Evolutionary conservation across 2,888 invertebrate genomes (phyloP).

Genomic region (Drosophila nr. fundita): DNA sequence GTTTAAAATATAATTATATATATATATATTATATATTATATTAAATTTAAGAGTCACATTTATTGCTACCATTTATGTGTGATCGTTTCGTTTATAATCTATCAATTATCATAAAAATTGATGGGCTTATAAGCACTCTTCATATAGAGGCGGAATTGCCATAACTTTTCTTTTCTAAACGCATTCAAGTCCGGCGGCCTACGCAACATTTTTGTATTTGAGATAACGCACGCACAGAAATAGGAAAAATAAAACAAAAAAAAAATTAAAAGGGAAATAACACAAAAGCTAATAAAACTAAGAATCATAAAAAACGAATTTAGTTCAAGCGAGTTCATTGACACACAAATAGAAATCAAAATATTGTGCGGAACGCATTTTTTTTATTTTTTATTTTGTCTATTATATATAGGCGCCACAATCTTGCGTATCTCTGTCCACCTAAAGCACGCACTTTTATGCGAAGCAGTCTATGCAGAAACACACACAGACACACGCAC

Average conservation of each 20-base stretch:
- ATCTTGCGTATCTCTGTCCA: conserved; percentile 24
- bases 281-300: conserved; percentile 58
- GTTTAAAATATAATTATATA: no score
- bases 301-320: conserved; percentile 55
- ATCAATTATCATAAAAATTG: conserved; percentile 20
- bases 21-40: no score
- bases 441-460: conserved; percentile 32
- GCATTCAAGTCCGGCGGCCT: conserved; percentile 59
- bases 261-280: conserved; percentile 35
- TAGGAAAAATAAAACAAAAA: conserved; percentile 34
- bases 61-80: background rate
- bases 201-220: conserved; percentile 50
- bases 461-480: conserved; percentile 16
- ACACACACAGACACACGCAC: conserved; percentile 1
- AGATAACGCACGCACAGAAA: conserved; percentile 66
- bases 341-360: conserved; percentile 80
- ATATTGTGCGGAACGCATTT: conserved; percentile 45
- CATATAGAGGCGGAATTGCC: conserved; percentile 14
- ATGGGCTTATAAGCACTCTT: conserved; percentile 14
- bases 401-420: conserved; percentile 40
- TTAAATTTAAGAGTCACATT: no score
- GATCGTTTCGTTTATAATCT: background rate
- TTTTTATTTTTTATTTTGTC: background rate
- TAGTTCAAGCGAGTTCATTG: conserved; percentile 82
- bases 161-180: conserved; percentile 77